Evolutionary conservation across 2,888 invertebrate genomes (phyloP), one percentile per base, ranked within the genome.

Genomic region (Drosophila limbata): DNA sequence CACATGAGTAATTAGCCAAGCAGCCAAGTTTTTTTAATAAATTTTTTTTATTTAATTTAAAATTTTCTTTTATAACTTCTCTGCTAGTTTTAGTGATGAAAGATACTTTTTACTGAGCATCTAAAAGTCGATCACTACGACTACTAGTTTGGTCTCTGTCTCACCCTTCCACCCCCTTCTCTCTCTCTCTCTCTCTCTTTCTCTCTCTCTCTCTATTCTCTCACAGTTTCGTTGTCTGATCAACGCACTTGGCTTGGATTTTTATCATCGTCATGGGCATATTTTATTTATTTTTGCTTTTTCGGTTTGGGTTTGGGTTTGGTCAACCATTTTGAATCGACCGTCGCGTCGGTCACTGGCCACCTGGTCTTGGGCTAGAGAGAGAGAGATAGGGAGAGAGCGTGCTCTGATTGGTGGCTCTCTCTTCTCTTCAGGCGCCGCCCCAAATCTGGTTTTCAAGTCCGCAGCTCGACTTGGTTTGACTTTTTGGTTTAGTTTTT

Each of bases 361-460:
- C 17, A 52, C 37, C 28, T 25, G 25, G 25, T 13, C 52, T 4
- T 39, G 21, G 4, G 17, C 13, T 13, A 39, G 25, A 25, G 28
- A 28, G 28, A 28, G 28, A 28, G 28, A 1, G 35, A n/a, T 6
- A 37, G 35, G n/a, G 10, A 35, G 35, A 44, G 53, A 48, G 39
- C 39, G 48, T 28, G 48, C 59, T 59, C 59, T 48, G 59, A 59
- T 59, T 59, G 59, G 59, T 59, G 48, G 61, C 61, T 19, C 33
- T 31, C 15, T 13, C n/a, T 6, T n/a, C 21, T 33, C 11, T 39
- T 39, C 25, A 50, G 40, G 40, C 57, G 57, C 64, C 64, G 64
- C 64, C 64, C 64, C 64, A 57, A 64, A 64, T 64, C 64, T 57
- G 57, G 64, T 64, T 64, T 64, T 57, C 28, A 35, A 47, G 37